These are phyloP conservation scores for Patella caerulea DNA, from an alignment of 2,888 invertebrate genomes.

Conservation along the genomic window DNA sequence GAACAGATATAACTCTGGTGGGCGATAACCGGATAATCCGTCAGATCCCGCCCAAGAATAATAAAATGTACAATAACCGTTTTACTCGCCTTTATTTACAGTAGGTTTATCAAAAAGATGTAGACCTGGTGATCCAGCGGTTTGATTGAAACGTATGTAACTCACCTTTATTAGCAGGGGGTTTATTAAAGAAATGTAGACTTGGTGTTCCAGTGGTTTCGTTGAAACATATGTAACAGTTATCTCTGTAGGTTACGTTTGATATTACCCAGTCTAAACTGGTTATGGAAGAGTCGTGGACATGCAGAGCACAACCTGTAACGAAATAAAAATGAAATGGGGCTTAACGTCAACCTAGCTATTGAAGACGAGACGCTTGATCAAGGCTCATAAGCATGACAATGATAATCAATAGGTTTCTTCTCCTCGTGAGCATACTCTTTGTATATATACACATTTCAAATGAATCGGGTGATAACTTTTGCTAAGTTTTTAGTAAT, in stretches of 20 bases:
- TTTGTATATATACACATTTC: no score
- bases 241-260: slow-evolving; percentile 61
- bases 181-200: slow-evolving; percentile 13
- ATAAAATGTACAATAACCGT: neutral
- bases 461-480: no score
- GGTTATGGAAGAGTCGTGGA: slow-evolving; percentile 59
- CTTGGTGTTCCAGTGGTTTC: neutral
- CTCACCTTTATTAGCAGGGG: slow-evolving; percentile 11
- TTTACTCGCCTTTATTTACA: neutral
- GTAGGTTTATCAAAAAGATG: slow-evolving; percentile 7
- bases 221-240: slow-evolving; percentile 63
- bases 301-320: slow-evolving; percentile 63
- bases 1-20: no score
- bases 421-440: no score
- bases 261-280: slow-evolving; percentile 60
- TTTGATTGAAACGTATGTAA: slow-evolving; percentile 39
- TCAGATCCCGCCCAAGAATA: no score
- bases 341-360: neutral
- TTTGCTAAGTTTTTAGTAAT: no score
- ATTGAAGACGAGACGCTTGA: no score
- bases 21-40: no score
- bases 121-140: neutral
- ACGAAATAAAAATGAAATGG: neutral
- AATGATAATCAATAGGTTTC: no score
- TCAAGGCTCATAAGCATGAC: no score